Conservation (phyloP, 2,113 vertebrate genomes). For the Setophaga coronata region DNA sequence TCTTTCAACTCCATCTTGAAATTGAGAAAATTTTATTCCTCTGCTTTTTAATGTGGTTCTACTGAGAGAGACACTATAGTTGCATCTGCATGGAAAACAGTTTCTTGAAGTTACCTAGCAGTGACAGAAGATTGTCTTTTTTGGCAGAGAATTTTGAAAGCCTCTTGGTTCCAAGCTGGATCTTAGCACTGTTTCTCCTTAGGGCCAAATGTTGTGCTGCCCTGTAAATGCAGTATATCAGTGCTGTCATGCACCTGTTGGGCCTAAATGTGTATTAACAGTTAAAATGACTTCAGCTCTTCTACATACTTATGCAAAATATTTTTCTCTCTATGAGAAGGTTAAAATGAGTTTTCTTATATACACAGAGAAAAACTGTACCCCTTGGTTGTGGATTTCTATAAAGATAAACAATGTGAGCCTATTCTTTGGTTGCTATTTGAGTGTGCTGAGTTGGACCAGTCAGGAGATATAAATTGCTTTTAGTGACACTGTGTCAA, state of each 20-base stretch:
- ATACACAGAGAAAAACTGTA: background rate
- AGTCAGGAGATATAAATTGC: background rate
- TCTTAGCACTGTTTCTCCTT: background rate
- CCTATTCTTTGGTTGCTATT: background rate
- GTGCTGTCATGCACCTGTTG: background rate
- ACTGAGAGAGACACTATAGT: background rate
- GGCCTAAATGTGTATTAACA: background rate
- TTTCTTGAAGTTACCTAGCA: background rate
- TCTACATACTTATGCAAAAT: background rate
- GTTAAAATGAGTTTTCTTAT: background rate
- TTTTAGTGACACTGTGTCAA: background rate
- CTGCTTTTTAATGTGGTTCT: background rate
- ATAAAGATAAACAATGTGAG: fast-evolving
- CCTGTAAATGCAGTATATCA: background rate
- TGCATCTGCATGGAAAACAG: background rate
- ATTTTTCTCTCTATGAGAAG: background rate
- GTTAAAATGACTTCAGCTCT: background rate
- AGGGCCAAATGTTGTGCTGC: background rate
- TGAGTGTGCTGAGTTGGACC: background rate
- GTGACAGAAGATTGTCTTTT: background rate
- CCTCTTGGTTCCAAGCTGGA: background rate
- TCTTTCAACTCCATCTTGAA: background rate
- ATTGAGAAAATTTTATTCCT: background rate
- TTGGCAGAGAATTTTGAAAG: background rate
- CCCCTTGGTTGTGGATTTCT: background rate